Conservation (phyloP, 2,113 vertebrate genomes). For the Brachirus orientalis region DNA sequence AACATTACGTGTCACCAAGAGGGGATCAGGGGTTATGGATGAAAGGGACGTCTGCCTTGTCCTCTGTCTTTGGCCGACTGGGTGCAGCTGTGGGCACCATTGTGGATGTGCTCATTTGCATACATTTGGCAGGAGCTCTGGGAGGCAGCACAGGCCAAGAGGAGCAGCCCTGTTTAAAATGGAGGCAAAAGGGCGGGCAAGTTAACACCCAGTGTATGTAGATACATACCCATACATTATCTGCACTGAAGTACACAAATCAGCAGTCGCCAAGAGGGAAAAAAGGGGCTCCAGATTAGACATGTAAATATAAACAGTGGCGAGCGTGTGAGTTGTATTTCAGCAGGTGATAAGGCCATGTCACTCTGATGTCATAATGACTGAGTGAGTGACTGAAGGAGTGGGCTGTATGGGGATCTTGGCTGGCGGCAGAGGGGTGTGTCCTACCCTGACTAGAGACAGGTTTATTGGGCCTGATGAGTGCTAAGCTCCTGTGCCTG, state of each 20-base stretch:
- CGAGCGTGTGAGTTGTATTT: slow-evolving; percentile 34
- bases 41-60: slow-evolving; percentile 76
- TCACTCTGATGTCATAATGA: slow-evolving; percentile 89
- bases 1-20: slow-evolving; percentile 77
- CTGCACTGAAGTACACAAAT: slow-evolving; percentile 55
- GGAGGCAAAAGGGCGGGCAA: slow-evolving; percentile 76
- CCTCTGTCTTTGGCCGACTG: slow-evolving; percentile 77
- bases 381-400: slow-evolving; percentile 81
- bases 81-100: slow-evolving; percentile 78
- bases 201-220: slow-evolving; percentile 75
- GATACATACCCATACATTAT: slow-evolving; percentile 78
- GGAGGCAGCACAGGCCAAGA: slow-evolving; percentile 68
- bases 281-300: slow-evolving; percentile 54
- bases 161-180: slow-evolving; percentile 70
- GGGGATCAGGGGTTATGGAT: slow-evolving; percentile 82
- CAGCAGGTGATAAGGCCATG: slow-evolving; percentile 60
- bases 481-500: slow-evolving; percentile 89
- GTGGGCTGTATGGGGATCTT: slow-evolving; percentile 71
- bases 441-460: slow-evolving; percentile 89
- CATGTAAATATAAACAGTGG: slow-evolving; percentile 67
- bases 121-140: slow-evolving; percentile 74
- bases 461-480: slow-evolving; percentile 97
- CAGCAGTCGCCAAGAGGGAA: slow-evolving; percentile 48
- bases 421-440: slow-evolving; percentile 70
- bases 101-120: slow-evolving; percentile 77